Base-by-base conservation (phyloP, 2,113 vertebrate species). In the Oncorhynchus tshawytscha region DNA sequence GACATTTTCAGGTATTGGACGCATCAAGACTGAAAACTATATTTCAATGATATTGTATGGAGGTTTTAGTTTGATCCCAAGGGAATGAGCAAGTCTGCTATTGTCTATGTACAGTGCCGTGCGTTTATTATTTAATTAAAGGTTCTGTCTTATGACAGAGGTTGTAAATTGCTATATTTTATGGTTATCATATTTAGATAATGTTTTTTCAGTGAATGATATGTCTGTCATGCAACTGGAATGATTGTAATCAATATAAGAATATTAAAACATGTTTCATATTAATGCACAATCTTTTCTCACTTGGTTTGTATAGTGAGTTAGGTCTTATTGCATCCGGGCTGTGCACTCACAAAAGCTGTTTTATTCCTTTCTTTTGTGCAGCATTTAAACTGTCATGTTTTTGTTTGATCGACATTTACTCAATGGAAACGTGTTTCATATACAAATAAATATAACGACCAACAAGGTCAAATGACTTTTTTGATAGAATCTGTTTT, bases 351-450 rank as follows among this genome's bases (percentile, higher is more conserved):
- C 78, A 77, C 83, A 81, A 82, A 12, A 1, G 80, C 84, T 48
- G 5, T 82, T 45, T 70, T 79, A 65, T 57, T 67, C 80, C 27
- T 78, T 76, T 85, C 79, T 88, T 87, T 86, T 88, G 88, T 93
- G 88, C 85, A 92, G 90, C 92, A 86, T 88, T 87, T 94, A 91
- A 94, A 92, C 92, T 94, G 91, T 92, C 87, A 91, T 91, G 92
- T 94, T 92, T 86, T 86, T 90, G 92, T 93, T 91, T 89, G 81
- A 89, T 84, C 84, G 84, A 84, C 82, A 84, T 92, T 90, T 94
- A 92, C 83, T 91, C 90, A 91, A 90, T 89, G 92, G 90, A 93
- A 87, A 86, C 83, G 81, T 77, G 73, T 90, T 94, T 94, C 93
- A 88, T 90, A 88, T 91, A 91, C 94, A 93, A 84, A 64, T 20